These are phyloP conservation scores for Gallinago media DNA, from an alignment of 2,113 vertebrate species.

Conservation along the genomic window DNA sequence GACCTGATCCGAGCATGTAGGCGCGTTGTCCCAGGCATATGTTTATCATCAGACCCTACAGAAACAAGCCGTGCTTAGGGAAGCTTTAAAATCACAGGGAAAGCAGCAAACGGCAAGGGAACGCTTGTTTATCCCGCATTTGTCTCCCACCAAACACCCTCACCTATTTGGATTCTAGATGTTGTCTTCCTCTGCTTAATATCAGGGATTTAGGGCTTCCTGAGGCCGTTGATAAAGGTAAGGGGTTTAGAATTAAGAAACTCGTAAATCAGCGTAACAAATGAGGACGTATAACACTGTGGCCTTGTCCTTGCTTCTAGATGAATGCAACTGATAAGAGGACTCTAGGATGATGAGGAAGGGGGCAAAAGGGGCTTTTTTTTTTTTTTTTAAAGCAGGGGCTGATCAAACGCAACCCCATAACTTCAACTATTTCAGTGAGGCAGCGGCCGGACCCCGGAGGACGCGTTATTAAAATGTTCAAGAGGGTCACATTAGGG, in stretches of 20 bases:
- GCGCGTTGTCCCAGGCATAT: not conserved
- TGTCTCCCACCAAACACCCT: not conserved
- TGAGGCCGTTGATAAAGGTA: constrained; percentile 33
- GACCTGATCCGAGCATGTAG: constrained; percentile 29
- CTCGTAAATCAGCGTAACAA: constrained; percentile 29
- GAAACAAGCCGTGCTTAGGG: not conserved
- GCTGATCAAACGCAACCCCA: constrained; percentile 35
- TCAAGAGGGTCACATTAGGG: constrained; percentile 25
- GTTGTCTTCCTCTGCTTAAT: constrained; percentile 15
- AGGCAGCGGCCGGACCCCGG: constrained; percentile 19
- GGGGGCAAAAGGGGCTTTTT: not conserved
- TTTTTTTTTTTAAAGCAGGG: not conserved
- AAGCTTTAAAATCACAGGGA: not conserved
- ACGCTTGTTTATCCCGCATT: not conserved
- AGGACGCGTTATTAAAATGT: constrained; percentile 55
- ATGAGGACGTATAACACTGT: constrained; percentile 32
- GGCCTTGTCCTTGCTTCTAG: constrained; percentile 62
- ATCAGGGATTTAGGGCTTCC: constrained; percentile 35
- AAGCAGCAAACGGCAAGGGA: constrained; percentile 26
- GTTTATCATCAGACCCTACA: constrained; percentile 56
- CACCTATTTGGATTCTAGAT: not conserved
- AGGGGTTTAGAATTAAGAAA: constrained; percentile 8
- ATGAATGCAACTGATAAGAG: constrained; percentile 65
- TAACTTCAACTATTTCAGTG: not conserved
- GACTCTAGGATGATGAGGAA: not conserved